Evolutionary conservation across 2,888 invertebrate species (phyloP), one percentile per base, ranked within the genome.

Genomic region (Tholera decimalis): DNA sequence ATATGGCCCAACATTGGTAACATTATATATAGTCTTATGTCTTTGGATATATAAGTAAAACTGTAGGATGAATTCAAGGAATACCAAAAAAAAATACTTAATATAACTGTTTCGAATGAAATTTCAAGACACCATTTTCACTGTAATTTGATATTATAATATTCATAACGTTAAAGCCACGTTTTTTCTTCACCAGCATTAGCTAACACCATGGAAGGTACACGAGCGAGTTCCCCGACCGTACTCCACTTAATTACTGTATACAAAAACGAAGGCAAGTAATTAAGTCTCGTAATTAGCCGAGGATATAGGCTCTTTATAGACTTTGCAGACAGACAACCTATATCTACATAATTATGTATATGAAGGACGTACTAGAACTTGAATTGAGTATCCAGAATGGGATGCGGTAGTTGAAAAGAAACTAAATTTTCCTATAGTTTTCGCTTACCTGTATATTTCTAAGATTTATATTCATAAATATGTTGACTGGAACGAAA

Each of bases 281-380:
- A 86, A 87, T 87, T 86, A 86, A 82, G 78, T 80, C 77, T 74
- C 70, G 75, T 84, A 85, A 84, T 83, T 83, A 83, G 76, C 57
- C 47, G 57, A 81, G 71, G 75, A 73, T 68, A 65, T 77, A 70
- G 54, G 69, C 63, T 70, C 77, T 79, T 77, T 79, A 77, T 63
- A 73, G 72, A 70, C 57, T 59, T 49, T 47, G n/a, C 35, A 61
- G 54, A 62, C 55, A 59, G 43, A 39, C 53, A 49, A 26, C 33
- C 46, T 59, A 2, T 59, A 20, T 35, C 35, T 58, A 56, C 35
- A 75, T 58, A 59, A 44, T 53, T 49, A 50, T 43, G 24, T 63
- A 37, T 3, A 37, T 37, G 15, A 28, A 35, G 13, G 24, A 57
- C 3, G 11, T 53, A 30, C 28, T 18, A 46, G 15, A 18, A 30